Evolutionary conservation across 2,113 vertebrate species (phyloP).

Genomic region (Syrmaticus mikado): DNA sequence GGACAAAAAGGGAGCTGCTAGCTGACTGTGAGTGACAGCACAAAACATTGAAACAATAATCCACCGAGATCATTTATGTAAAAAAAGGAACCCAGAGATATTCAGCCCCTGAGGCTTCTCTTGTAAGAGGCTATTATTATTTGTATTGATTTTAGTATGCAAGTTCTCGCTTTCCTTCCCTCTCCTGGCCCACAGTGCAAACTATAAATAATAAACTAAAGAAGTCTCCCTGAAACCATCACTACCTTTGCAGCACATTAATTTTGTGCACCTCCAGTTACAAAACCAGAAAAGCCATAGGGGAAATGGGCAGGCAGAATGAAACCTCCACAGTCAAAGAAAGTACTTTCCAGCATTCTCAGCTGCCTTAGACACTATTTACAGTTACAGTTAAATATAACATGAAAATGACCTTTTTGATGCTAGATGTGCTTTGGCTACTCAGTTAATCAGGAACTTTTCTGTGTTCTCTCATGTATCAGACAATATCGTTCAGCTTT

Average conservation of each 20-base stretch:
- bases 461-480: not conserved
- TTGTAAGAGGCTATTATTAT: slow-evolving; percentile 73
- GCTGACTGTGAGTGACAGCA: slow-evolving; percentile 46
- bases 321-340: not conserved
- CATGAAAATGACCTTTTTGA: not conserved
- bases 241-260: slow-evolving; percentile 41
- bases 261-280: slow-evolving; percentile 10
- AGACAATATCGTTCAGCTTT: not conserved
- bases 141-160: slow-evolving; percentile 78
- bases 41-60: slow-evolving; percentile 51
- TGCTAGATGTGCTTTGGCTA: not conserved
- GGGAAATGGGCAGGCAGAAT: not conserved
- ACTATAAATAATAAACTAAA: slow-evolving; percentile 75
- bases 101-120: slow-evolving; percentile 54
- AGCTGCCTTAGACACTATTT: not conserved
- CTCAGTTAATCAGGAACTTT: not conserved
- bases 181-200: slow-evolving; percentile 51
- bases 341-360: not conserved
- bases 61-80: slow-evolving; percentile 32
- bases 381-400: not conserved
- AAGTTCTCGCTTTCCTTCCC: slow-evolving; percentile 48
- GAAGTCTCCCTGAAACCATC: slow-evolving; percentile 44
- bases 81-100: slow-evolving; percentile 47
- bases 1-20: slow-evolving; percentile 15
- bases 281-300: slow-evolving; percentile 13